Conservation (phyloP, 2,797 vertebrate species). For the Delichon dasypus region DNA sequence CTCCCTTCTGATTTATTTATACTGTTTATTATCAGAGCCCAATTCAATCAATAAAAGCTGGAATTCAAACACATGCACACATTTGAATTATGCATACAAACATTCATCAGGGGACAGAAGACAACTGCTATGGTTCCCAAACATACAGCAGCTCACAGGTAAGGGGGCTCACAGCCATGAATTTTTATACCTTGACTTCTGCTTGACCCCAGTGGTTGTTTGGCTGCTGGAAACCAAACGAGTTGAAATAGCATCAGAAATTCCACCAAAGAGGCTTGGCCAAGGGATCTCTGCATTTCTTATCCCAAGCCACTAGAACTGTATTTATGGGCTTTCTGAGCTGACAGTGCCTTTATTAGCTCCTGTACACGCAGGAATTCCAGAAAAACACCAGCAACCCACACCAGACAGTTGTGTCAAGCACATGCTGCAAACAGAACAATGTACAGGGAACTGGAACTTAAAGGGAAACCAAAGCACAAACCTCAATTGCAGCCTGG, state of each 20-base stretch:
- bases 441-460: neutral
- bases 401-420: neutral
- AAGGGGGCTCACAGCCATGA: neutral
- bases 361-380: slow-evolving; percentile 32
- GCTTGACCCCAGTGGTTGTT: slow-evolving; percentile 5
- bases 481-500: slow-evolving; percentile 41
- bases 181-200: slow-evolving; percentile 54
- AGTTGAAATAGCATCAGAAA: neutral
- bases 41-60: slow-evolving; percentile 14
- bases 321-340: slow-evolving; percentile 2
- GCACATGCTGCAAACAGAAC: slow-evolving; percentile 1
- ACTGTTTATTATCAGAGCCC: slow-evolving; percentile 31
- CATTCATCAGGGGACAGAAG: neutral
- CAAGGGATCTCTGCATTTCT: neutral
- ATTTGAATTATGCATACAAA: neutral
- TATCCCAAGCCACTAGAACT: neutral
- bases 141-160: neutral
- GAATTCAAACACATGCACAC: neutral
- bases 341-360: slow-evolving; percentile 38
- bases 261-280: neutral
- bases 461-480: slow-evolving; percentile 23
- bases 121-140: neutral
- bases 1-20: slow-evolving; percentile 42
- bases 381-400: slow-evolving; percentile 37
- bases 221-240: slow-evolving; percentile 22